phyloP scores from a whole-genome alignment of 2,113 vertebrate species.

The Oryzias melastigma region DNA sequence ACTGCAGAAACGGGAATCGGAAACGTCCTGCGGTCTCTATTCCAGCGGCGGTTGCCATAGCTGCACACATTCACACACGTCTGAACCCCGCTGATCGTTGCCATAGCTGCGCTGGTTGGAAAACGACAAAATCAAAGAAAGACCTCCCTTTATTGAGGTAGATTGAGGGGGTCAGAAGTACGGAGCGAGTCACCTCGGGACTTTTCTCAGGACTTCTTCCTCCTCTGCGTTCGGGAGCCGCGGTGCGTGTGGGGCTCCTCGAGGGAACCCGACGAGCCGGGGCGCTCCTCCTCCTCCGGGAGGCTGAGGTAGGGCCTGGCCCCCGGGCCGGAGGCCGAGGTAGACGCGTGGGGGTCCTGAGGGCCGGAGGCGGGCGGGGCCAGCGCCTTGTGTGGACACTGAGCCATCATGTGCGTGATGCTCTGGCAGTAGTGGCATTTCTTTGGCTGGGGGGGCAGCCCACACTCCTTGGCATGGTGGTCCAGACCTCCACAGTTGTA shows the following conservation, averaged over 20 bases:
- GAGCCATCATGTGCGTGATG: constrained; percentile 95
- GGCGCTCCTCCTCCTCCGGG: constrained; percentile 75
- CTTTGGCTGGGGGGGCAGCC: constrained; percentile 97
- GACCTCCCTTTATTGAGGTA: constrained; percentile 77
- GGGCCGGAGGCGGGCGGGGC: constrained; percentile 77
- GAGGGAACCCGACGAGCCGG: constrained; percentile 83
- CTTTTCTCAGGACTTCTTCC: constrained; percentile 88
- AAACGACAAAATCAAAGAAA: constrained; percentile 41
- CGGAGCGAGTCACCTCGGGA: constrained; percentile 39
- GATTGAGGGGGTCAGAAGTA: constrained; percentile 60
- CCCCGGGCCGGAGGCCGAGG: constrained; percentile 68
- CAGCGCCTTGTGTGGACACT: constrained; percentile 87
- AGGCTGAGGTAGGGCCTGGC: constrained; percentile 74
- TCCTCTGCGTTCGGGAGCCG: constrained; percentile 87
- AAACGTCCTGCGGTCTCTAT: constrained; percentile 54
- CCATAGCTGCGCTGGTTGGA: constrained; percentile 67
- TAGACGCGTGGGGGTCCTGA: constrained; percentile 86
- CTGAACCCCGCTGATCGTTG: constrained; percentile 62
- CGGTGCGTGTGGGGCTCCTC: constrained; percentile 86
- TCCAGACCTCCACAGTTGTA: constrained; percentile 98
- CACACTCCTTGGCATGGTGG: constrained; percentile 98
- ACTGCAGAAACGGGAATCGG: constrained; percentile 65
- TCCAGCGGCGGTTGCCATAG: constrained; percentile 61
- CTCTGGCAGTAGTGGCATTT: constrained; percentile 99
- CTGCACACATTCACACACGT: constrained; percentile 61